phyloP scores from a whole-genome alignment of 2,888 invertebrate species.

The Clostera curtula region DNA sequence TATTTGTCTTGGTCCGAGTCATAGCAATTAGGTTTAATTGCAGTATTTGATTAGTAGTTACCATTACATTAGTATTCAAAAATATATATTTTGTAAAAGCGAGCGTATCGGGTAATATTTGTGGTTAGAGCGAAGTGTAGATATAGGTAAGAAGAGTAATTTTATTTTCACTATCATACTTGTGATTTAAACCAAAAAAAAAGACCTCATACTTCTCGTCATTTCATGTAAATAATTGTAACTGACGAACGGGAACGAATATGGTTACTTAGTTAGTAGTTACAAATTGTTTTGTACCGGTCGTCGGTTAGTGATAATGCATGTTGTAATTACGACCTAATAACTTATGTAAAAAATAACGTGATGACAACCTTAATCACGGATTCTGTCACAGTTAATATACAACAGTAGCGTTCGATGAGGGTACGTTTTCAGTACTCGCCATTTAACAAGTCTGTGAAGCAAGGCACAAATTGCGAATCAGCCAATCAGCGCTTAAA shows the following conservation, averaged over 20 bases:
- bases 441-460: no score
- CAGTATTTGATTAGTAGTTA: conserved; percentile 5
- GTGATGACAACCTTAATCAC: no score
- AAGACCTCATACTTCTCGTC: conserved; percentile 48
- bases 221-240: conserved; percentile 51
- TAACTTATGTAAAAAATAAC: no score
- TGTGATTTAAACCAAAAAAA: conserved; percentile 70
- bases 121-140: conserved; percentile 41
- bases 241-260: conserved; percentile 12
- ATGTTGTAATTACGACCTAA: conserved; percentile 17
- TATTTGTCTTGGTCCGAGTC: no score
- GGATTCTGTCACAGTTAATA: no score
- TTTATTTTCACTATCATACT: conserved; percentile 62
- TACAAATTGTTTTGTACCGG: conserved; percentile 10
- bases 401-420: no score
- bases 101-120: conserved; percentile 17
- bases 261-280: conserved; percentile 9
- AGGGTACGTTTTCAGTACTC: no score
- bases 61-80: conserved; percentile 7
- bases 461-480: no score
- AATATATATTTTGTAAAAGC: conserved; percentile 17
- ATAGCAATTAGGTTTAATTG: conserved; percentile 1
- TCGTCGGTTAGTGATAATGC: conserved; percentile 16
- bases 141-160: conserved; percentile 37
- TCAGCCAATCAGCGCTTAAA: no score